These are phyloP conservation scores for Ganaspis sp. DNA, from an alignment of 1,140 invertebrate genomes.

Conservation along the genomic window DNA sequence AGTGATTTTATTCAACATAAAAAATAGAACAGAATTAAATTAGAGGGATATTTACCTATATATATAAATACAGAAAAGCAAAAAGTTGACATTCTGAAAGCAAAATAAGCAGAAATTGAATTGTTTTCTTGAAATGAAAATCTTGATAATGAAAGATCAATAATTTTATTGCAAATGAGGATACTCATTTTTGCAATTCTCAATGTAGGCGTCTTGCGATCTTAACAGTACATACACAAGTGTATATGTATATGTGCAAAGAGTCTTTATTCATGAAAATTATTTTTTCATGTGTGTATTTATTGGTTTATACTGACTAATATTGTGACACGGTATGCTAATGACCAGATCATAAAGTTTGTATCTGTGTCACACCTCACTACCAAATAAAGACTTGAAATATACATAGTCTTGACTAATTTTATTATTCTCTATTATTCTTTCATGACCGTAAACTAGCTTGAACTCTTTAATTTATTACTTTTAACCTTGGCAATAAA, in stretches of 20 bases:
- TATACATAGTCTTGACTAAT: not conserved
- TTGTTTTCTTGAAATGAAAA: not conserved
- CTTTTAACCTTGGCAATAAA: not conserved
- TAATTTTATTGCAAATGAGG: not conserved
- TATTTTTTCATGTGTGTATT: not conserved
- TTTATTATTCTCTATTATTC: constrained; percentile 8
- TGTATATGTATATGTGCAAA: not conserved
- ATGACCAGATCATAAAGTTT: constrained; percentile 13
- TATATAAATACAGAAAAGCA: too few relatives aligned
- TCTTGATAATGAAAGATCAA: not conserved
- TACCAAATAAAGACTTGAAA: constrained; percentile 4
- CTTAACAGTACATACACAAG: not conserved
- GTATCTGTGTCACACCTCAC: constrained; percentile 19
- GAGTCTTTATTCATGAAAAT: constrained; percentile 9
- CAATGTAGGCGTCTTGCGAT: not conserved
- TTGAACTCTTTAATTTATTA: not conserved
- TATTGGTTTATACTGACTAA: constrained; percentile 10
- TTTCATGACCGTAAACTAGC: not conserved
- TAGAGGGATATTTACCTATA: too few relatives aligned
- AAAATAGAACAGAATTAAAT: too few relatives aligned
- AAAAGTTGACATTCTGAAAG: not conserved
- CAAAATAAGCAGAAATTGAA: not conserved
- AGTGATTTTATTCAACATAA: too few relatives aligned
- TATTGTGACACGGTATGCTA: constrained; percentile 29
- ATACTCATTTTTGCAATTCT: not conserved